A percentile compares a stretch with the other conserved stretches of the same genome.
Conservation (phyloP, 2,113 vertebrate genomes). For the Nothocercus julius region DNA sequence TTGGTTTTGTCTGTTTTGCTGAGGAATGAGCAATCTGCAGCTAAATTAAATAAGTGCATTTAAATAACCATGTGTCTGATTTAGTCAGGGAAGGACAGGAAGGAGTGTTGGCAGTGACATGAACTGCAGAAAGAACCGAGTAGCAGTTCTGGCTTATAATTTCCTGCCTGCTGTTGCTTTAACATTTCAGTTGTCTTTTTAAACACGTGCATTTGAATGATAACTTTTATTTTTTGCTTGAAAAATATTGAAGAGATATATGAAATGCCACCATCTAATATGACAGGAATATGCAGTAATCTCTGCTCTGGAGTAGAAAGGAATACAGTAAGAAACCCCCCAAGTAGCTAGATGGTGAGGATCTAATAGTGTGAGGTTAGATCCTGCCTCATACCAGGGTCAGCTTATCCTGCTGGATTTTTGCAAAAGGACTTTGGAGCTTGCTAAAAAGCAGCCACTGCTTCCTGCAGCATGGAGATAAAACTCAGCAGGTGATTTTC, state of each 20-base stretch:
- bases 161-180: not conserved
- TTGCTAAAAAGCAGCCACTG: not conserved
- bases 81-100: not conserved
- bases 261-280: not conserved
- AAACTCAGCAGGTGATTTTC: not conserved
- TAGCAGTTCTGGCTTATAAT: not conserved
- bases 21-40: not conserved
- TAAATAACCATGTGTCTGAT: not conserved
- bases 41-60: slow-evolving; percentile 38
- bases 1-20: slow-evolving; percentile 25
- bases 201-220: not conserved
- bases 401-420: not conserved
- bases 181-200: not conserved
- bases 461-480: not conserved
- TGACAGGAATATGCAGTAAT: not conserved
- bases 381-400: not conserved
- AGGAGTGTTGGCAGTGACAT: not conserved
- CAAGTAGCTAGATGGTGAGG: no score
- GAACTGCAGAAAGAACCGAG: not conserved
- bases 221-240: not conserved
- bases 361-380: not conserved
- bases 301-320: not conserved
- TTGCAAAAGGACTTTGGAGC: not conserved
- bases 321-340: not conserved
- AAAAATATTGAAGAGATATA: not conserved